A percentile compares a stretch with the other conserved stretches of the same genome.
Conservation (phyloP, 2,888 invertebrate species). For the Laspeyria flexula region DNA sequence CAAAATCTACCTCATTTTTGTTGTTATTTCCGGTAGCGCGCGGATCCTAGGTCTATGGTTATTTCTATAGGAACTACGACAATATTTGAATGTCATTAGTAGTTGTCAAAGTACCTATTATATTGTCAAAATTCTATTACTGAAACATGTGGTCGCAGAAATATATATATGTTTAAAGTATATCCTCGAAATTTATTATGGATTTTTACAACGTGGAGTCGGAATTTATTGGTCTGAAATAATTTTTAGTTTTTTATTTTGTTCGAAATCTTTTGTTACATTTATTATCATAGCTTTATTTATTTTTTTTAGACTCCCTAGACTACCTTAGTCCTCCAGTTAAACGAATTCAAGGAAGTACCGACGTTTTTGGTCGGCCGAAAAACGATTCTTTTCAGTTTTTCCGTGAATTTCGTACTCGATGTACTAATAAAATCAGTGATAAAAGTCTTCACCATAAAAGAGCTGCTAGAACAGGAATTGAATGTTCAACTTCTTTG, state of each 20-base stretch:
- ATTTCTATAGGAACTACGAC: too few relatives aligned
- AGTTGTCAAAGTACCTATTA: slow-evolving; percentile 23
- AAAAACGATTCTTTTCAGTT: slow-evolving; percentile 18
- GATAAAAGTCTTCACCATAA: slow-evolving; percentile 3
- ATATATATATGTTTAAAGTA: slow-evolving; percentile 34
- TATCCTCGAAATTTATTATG: slow-evolving; percentile 59
- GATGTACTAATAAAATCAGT: slow-evolving; percentile 2
- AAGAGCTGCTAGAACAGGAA: slow-evolving; percentile 2
- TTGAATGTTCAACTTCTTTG: slow-evolving; percentile 44
- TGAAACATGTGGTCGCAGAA: slow-evolving; percentile 32
- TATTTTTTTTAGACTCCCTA: slow-evolving; percentile 69
- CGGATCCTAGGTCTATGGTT: too few relatives aligned
- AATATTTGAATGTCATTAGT: too few relatives aligned
- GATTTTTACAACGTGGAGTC: slow-evolving; percentile 58
- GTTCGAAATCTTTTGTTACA: slow-evolving; percentile 12
- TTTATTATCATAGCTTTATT: slow-evolving; percentile 7
- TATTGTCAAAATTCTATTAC: slow-evolving; percentile 43
- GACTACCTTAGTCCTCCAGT: slow-evolving; percentile 63
- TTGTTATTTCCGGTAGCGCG: too few relatives aligned
- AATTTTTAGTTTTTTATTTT: slow-evolving; percentile 21
- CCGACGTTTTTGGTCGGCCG: slow-evolving; percentile 20
- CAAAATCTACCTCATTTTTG: too few relatives aligned
- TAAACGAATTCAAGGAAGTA: slow-evolving; percentile 43
- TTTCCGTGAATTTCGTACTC: slow-evolving; percentile 14
- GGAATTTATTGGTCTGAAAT: slow-evolving; percentile 59